Evolutionary conservation across 2,797 vertebrate genomes (phyloP).

Genomic region (Megalops cyprinoides): DNA sequence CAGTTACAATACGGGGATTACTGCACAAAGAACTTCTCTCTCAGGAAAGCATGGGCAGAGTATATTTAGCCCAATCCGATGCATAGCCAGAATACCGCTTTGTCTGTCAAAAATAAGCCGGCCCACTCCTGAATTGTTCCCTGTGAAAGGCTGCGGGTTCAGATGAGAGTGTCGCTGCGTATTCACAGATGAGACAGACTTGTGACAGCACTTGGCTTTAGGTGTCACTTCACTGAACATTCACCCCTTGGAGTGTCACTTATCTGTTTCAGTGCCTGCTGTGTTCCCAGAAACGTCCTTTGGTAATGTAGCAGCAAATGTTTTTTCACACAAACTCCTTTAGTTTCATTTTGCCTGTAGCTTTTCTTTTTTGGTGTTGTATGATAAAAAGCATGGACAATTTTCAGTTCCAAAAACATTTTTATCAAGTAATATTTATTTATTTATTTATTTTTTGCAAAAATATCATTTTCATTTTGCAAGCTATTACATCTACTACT

Average conservation of each 20-base stretch:
- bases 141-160: conserved; percentile 31
- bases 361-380: too few species aligned
- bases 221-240: background rate
- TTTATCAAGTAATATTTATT: too few species aligned
- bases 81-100: conserved; percentile 48
- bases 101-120: conserved; percentile 39
- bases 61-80: conserved; percentile 55
- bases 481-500: too few species aligned
- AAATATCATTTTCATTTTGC: too few species aligned
- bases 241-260: background rate
- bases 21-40: conserved; percentile 52
- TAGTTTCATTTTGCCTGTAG: too few species aligned
- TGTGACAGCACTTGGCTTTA: background rate
- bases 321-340: too few species aligned
- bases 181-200: background rate
- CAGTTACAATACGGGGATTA: conserved; percentile 59
- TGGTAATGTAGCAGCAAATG: background rate
- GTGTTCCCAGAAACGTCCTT: background rate
- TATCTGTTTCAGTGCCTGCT: background rate
- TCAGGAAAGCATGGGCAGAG: conserved; percentile 51
- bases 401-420: too few species aligned
- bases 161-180: background rate
- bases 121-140: conserved; percentile 37
- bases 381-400: too few species aligned
- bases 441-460: too few species aligned